Evolutionary conservation across 2,113 vertebrate species (phyloP).

Genomic region (Heterotis niloticus): DNA sequence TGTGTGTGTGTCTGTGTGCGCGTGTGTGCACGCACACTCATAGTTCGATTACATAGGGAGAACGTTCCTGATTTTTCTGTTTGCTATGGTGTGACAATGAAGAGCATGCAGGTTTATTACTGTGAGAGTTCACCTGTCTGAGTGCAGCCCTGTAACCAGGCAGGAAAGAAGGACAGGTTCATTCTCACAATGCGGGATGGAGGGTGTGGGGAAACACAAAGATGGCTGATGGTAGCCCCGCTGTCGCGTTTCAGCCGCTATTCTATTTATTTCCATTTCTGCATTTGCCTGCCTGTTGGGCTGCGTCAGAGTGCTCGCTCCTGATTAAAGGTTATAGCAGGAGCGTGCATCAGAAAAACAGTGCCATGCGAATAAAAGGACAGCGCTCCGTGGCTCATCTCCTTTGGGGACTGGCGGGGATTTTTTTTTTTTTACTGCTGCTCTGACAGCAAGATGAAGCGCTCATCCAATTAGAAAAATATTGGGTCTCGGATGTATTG

Average conservation of each 20-base stretch:
- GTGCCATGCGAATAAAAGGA: slow-evolving; percentile 65
- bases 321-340: slow-evolving; percentile 65
- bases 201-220: slow-evolving; percentile 32
- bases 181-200: slow-evolving; percentile 29
- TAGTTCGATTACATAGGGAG: not conserved
- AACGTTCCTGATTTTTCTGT: not conserved
- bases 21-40: slow-evolving; percentile 26
- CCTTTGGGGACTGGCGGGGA: slow-evolving; percentile 64
- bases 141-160: slow-evolving; percentile 28
- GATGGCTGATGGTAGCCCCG: slow-evolving; percentile 32
- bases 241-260: not conserved
- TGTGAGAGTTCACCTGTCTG: slow-evolving; percentile 38
- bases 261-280: slow-evolving; percentile 4
- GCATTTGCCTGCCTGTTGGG: slow-evolving; percentile 19
- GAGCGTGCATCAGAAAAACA: slow-evolving; percentile 67
- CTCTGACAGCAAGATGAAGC: slow-evolving; percentile 75
- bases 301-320: slow-evolving; percentile 40
- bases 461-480: slow-evolving; percentile 77
- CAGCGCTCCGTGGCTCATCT: slow-evolving; percentile 61
- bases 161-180: slow-evolving; percentile 40
- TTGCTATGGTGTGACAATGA: slow-evolving; percentile 14
- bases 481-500: slow-evolving; percentile 68
- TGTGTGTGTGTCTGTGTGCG: slow-evolving; percentile 41
- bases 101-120: slow-evolving; percentile 39
- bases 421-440: slow-evolving; percentile 69